Conservation (phyloP, 2,797 vertebrate genomes). For the Anabacerthia variegaticeps region DNA sequence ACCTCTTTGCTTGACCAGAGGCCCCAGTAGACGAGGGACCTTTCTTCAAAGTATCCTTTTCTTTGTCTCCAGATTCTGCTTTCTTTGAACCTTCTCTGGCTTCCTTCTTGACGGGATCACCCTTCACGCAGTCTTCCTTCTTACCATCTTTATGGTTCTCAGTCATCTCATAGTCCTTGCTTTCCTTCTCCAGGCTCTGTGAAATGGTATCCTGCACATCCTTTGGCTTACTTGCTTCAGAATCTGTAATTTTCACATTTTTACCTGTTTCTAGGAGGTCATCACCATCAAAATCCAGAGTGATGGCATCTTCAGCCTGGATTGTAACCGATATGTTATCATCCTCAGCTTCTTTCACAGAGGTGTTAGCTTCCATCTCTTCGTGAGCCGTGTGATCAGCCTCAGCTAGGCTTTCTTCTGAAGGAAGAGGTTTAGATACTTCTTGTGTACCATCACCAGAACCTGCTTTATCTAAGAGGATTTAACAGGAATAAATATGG, state of each 20-base stretch:
- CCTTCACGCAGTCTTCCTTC: constrained; percentile 92
- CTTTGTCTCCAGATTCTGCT: constrained; percentile 98
- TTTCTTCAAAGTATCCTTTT: constrained; percentile 99
- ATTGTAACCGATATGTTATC: constrained; percentile 99
- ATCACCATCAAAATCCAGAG: constrained; percentile 99
- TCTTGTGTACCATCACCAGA: constrained; percentile 99
- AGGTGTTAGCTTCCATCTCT: constrained; percentile 88
- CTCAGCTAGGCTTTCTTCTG: constrained; percentile 90
- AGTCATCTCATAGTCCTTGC: constrained; percentile 86
- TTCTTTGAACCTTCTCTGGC: constrained; percentile 94
- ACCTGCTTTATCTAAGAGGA: constrained; percentile 99
- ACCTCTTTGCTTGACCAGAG: constrained; percentile 99
- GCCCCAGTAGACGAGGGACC: constrained; percentile 97
- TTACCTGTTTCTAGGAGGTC: constrained; percentile 99
- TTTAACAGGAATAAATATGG: constrained; percentile 99
- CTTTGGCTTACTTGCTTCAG: constrained; percentile 93
- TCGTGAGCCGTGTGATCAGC: constrained; percentile 84
- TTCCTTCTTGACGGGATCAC: constrained; percentile 93
- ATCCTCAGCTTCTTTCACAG: constrained; percentile 94
- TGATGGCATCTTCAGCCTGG: constrained; percentile 99
- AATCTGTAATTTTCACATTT: constrained; percentile 99
- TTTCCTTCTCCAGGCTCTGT: constrained; percentile 90
- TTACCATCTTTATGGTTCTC: constrained; percentile 95
- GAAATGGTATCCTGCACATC: constrained; percentile 89
- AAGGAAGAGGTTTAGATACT: constrained; percentile 95